Conservation (phyloP, 2,797 vertebrate species). For the Neosilurus mollespiculum region DNA sequence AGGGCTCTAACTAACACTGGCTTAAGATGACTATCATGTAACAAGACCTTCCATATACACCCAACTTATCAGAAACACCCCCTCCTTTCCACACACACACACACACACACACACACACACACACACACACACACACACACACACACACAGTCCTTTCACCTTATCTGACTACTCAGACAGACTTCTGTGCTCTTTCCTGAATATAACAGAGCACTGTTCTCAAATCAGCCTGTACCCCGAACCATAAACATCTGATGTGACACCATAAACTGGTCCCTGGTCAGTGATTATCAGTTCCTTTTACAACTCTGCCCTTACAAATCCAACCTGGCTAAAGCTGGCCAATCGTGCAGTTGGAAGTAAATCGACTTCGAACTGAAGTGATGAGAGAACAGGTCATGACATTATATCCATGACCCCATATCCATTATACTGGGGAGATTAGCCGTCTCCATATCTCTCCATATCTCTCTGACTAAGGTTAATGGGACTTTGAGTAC, state of each 20-base stretch:
- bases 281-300: conserved; percentile 8
- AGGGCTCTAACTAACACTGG: conserved; percentile 35
- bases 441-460: conserved; percentile 26
- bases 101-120: no score
- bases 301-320: conserved; percentile 25
- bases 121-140: no score
- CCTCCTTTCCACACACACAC: background rate
- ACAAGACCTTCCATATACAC: conserved; percentile 24
- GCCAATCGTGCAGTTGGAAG: conserved; percentile 22
- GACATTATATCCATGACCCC: conserved; percentile 41
- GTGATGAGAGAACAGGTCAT: conserved; percentile 44
- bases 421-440: conserved; percentile 26
- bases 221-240: background rate
- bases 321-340: conserved; percentile 27
- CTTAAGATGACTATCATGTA: conserved; percentile 50
- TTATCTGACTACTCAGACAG: conserved; percentile 48
- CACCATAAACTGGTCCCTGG: background rate
- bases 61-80: conserved; percentile 45
- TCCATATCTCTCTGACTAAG: conserved; percentile 36
- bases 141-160: conserved; percentile 26
- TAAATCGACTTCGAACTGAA: conserved; percentile 38
- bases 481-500: conserved; percentile 49
- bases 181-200: conserved; percentile 1
- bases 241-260: background rate
- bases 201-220: background rate